Evolutionary conservation across 1,140 invertebrate species (phyloP), one percentile per base, ranked within the genome.

Genomic region (Drosophila suzukii): DNA sequence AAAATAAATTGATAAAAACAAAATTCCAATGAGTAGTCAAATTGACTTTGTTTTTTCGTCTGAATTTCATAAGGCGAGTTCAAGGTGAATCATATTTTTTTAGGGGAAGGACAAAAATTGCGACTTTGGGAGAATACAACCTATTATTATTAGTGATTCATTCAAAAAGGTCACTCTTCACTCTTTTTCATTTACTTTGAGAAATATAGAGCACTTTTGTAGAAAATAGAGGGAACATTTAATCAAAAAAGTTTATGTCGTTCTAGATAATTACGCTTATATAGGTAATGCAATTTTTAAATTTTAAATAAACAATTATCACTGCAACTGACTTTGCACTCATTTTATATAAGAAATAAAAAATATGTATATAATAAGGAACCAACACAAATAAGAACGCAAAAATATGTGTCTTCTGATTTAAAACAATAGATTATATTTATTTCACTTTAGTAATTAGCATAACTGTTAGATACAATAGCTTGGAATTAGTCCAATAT

Each of bases 11-110:
- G 15, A 51, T 51, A 36, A 58, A 32, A 13, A 13, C 13, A 15
- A 49, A 70, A 32, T 53, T 61, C 47, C 49, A 51, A 30, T 60
- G 4, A 43, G 55, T 20, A 49, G 70, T 13, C 38, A 27, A 63
- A 20, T 58, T 10, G 39, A 11, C 39, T 53, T 53, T 58, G 43
- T 13, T 30, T 62, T 50, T 41, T 36, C 8, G 6, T 27, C 11
- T 47, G 46, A 49, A 75, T 75, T 75, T 66, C 49, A 51, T 75
- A 17, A 24, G 8, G 6, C 2, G 7, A 34, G 65, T 53, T 68
- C 30, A 66, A 66, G 61, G 39, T 71, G 65, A 70, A 41, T 71
- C 63, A 71, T 49, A 5, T 12, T 0, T n/a, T 24, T 32, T 41
- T 47, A 36, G 51, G 51, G 65, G 36, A 71, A 71, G 43, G 51